These are phyloP conservation scores for Escarpia spicata DNA, from an alignment of 2,888 invertebrate species.

Conservation along the genomic window DNA sequence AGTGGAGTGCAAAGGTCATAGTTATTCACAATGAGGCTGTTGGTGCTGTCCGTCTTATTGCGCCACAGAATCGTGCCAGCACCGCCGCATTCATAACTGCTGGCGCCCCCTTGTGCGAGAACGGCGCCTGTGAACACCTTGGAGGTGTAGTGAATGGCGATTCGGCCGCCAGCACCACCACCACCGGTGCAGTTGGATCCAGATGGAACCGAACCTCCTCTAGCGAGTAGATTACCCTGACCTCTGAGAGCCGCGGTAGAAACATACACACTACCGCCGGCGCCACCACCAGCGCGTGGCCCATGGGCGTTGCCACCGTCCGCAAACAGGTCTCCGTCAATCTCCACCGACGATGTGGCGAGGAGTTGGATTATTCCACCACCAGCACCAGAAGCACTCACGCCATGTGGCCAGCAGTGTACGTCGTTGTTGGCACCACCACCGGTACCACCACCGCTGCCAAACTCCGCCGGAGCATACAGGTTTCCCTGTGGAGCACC, in stretches of 20 bases:
- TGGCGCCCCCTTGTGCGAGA: constrained; percentile 45
- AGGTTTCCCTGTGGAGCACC: constrained; percentile 49
- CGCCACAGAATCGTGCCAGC: constrained; percentile 48
- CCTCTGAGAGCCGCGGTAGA: neutral
- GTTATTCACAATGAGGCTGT: constrained; percentile 47
- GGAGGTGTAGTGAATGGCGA: constrained; percentile 44
- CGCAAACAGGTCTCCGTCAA: constrained; percentile 40
- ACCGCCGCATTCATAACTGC: constrained; percentile 52
- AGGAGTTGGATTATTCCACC: constrained; percentile 49
- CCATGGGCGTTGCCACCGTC: constrained; percentile 45
- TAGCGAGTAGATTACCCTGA: neutral
- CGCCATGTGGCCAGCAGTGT: constrained; percentile 32
- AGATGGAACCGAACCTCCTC: constrained; percentile 30
- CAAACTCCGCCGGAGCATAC: constrained; percentile 47
- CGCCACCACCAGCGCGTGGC: constrained; percentile 49
- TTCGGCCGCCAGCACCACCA: constrained; percentile 54
- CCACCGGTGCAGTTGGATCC: constrained; percentile 42
- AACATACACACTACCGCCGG: constrained; percentile 50
- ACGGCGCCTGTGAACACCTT: constrained; percentile 43
- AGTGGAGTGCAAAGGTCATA: constrained; percentile 45
- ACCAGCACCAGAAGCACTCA: constrained; percentile 45
- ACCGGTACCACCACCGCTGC: constrained; percentile 50
- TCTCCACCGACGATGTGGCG: constrained; percentile 34
- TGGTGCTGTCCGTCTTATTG: constrained; percentile 34
- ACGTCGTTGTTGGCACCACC: constrained; percentile 41